These are phyloP conservation scores for Rhamnusium bicolor DNA, from an alignment of 2,888 invertebrate genomes.

Conservation along the genomic window DNA sequence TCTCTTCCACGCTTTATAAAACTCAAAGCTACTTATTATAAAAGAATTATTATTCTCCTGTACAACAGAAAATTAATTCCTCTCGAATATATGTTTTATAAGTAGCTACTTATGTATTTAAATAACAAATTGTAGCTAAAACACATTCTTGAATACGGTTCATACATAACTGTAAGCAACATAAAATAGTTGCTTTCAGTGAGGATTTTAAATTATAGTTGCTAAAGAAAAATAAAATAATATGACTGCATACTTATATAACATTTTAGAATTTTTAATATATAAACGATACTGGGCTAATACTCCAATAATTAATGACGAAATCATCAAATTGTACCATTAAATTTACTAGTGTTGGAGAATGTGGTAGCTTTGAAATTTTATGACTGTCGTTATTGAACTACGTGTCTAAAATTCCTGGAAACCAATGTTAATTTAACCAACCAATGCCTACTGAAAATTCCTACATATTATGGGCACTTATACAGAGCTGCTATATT, in stretches of 20 bases:
- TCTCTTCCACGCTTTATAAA: constrained; percentile 39
- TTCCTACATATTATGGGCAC: neutral
- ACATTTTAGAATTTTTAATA: neutral
- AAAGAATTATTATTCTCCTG: constrained; percentile 15
- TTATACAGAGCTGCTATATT: too few relatives aligned
- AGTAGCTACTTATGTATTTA: constrained; percentile 25
- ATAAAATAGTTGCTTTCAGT: neutral
- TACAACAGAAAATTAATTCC: constrained; percentile 30
- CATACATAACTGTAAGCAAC: neutral
- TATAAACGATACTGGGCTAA: neutral
- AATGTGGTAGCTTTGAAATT: neutral
- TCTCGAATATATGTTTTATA: constrained; percentile 26
- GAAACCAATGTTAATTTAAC: neutral
- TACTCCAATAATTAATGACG: neutral
- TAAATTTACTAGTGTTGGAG: neutral
- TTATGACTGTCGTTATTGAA: constrained; percentile 9
- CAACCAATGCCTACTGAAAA: neutral
- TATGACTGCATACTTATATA: neutral
- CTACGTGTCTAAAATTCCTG: constrained; percentile 3
- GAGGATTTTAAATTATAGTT: neutral
- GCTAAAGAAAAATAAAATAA: neutral
- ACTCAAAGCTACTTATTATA: constrained; percentile 28
- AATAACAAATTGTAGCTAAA: constrained; percentile 25
- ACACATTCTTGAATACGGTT: constrained; percentile 5
- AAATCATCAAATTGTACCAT: neutral